A percentile compares a stretch with the other conserved stretches of the same genome.
Conservation (phyloP, 2,888 invertebrate genomes). For the Willowsia nigromaculata region DNA sequence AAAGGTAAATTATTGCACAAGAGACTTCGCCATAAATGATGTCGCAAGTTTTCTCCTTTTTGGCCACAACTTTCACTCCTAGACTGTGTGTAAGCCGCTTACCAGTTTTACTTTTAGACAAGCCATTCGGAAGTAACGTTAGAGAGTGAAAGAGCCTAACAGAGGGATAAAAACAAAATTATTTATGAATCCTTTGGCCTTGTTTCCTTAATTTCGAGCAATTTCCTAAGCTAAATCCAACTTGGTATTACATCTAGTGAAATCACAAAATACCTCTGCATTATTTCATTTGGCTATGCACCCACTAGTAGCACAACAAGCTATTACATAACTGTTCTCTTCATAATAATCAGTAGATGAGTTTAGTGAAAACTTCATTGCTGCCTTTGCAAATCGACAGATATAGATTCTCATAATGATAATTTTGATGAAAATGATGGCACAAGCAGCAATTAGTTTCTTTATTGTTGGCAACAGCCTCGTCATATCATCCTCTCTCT, state of each 20-base stretch:
- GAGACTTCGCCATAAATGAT: too few species aligned
- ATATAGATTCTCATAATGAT: background rate
- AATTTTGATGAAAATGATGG: background rate
- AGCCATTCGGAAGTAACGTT: background rate
- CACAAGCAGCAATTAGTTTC: background rate
- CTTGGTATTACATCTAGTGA: background rate
- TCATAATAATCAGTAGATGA: too few species aligned
- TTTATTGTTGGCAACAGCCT: background rate
- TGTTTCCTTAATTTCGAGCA: background rate
- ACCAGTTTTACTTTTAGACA: background rate
- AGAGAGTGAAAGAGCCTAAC: background rate
- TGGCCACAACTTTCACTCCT: background rate
- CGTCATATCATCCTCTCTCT: background rate
- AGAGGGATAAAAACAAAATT: background rate
- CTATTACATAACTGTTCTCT: too few species aligned
- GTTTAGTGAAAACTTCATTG: background rate
- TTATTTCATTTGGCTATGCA: background rate
- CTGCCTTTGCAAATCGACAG: background rate
- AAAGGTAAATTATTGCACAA: too few species aligned
- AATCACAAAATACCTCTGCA: background rate
- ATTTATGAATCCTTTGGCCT: background rate
- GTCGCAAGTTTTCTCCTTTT: constrained; percentile 5
- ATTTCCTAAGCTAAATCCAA: too few species aligned
- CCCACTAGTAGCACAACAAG: background rate
- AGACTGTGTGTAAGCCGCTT: background rate